Conservation (phyloP, 2,797 vertebrate genomes). For the Sternotherus odoratus region DNA sequence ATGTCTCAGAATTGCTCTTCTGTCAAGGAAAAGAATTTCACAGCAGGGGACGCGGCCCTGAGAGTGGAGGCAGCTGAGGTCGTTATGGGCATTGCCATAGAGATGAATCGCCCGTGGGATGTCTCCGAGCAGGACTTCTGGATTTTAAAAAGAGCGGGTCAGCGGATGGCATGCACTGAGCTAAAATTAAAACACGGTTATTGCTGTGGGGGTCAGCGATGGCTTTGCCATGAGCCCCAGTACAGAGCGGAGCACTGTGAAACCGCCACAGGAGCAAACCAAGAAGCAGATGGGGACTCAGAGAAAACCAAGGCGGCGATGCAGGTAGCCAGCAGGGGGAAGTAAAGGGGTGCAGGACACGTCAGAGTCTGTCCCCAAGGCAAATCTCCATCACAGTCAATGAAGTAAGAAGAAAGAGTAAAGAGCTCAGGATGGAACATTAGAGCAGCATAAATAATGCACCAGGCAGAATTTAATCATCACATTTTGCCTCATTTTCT, state of each 20-base stretch:
- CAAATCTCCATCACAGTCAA: not conserved
- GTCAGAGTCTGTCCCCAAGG: not conserved
- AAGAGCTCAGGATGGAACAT: not conserved
- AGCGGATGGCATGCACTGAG: not conserved
- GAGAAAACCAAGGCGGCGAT: not conserved
- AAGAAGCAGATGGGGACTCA: not conserved
- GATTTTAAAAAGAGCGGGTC: not conserved
- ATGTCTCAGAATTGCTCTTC: slow-evolving; percentile 34
- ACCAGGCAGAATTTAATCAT: not conserved
- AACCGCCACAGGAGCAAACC: not conserved
- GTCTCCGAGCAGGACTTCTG: not conserved
- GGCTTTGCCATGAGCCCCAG: not conserved
- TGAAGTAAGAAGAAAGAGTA: not conserved
- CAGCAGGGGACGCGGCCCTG: not conserved
- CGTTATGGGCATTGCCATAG: rapidly evolving
- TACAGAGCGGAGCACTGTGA: not conserved
- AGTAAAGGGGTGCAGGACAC: not conserved
- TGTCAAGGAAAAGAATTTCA: not conserved
- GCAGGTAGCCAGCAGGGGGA: not conserved
- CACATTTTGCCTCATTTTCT: not conserved
- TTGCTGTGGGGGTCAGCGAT: not conserved
- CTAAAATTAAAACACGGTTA: not conserved
- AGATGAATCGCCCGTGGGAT: not conserved
- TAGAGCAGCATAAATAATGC: not conserved
- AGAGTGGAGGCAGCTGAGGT: not conserved